Conservation (phyloP, 1,140 invertebrate species). For the Potamilus streckersoni region DNA sequence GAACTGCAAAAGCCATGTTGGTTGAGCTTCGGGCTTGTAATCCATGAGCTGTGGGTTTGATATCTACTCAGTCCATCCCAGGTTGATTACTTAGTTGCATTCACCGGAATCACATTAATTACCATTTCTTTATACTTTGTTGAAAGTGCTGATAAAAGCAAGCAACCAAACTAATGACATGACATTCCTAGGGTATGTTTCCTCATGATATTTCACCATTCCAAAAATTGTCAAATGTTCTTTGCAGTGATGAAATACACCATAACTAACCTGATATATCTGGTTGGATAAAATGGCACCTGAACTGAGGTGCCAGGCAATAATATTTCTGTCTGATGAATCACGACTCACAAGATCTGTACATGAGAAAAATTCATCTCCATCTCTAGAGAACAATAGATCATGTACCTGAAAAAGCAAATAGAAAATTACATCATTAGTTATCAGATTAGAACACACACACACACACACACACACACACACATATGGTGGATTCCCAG, state of each 20-base stretch:
- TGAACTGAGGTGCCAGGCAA: constrained; percentile 67
- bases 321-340: constrained; percentile 67
- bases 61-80: neutral
- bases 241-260: neutral
- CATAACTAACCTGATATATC: constrained; percentile 64
- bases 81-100: neutral
- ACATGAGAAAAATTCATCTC: constrained; percentile 58
- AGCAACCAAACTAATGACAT: neutral
- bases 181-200: neutral
- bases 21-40: no score
- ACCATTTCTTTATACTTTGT: no score
- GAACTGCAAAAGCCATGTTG: neutral
- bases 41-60: no score
- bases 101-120: neutral
- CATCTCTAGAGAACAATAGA: constrained; percentile 59
- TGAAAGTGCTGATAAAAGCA: neutral
- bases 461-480: neutral
- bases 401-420: constrained; percentile 63
- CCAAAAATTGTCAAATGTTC: neutral
- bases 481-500: neutral
- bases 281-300: constrained; percentile 67
- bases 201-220: neutral
- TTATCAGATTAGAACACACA: neutral
- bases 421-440: no score
- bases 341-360: constrained; percentile 63